A percentile compares a stretch with the other conserved stretches of the same genome.
Evolutionary conservation across 2,888 invertebrate species (phyloP).

Genomic region (Melikaiella ostensackeni): DNA sequence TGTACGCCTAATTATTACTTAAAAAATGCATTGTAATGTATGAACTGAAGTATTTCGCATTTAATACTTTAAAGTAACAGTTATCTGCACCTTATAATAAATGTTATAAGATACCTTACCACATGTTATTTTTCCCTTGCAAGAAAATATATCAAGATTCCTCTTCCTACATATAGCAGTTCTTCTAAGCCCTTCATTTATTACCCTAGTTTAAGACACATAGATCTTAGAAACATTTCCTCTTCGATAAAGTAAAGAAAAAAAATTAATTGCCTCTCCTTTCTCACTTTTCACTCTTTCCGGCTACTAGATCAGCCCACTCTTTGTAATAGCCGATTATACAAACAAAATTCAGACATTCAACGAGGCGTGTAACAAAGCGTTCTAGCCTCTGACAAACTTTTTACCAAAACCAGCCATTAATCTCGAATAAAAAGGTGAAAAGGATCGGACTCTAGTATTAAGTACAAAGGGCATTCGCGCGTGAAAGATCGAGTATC

Average conservation of each 20-base stretch:
- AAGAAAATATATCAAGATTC: slow-evolving; percentile 24
- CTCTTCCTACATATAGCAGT: neutral
- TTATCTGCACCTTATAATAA: neutral
- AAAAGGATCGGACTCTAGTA: slow-evolving; percentile 48
- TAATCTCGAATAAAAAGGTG: slow-evolving; percentile 10
- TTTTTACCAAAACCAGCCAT: neutral
- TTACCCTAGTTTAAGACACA: neutral
- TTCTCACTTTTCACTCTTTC: neutral
- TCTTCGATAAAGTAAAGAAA: neutral
- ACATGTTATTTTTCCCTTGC: slow-evolving; percentile 6
- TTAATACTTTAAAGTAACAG: neutral
- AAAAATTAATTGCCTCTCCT: neutral
- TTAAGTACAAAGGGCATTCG: slow-evolving; percentile 47
- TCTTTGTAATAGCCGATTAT: neutral
- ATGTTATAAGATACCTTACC: neutral
- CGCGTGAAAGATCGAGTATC: slow-evolving; percentile 53
- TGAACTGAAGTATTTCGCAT: neutral
- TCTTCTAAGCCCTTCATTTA: slow-evolving; percentile 21
- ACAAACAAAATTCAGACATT: neutral
- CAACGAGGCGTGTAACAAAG: neutral
- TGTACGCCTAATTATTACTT: neutral
- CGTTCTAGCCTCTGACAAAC: neutral
- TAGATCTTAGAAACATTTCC: neutral
- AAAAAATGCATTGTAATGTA: neutral
- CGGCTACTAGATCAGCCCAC: neutral